Evolutionary conservation across 2,888 invertebrate species (phyloP), one percentile per base, ranked within the genome.

Genomic region (Lordiphosa fenestrarum): DNA sequence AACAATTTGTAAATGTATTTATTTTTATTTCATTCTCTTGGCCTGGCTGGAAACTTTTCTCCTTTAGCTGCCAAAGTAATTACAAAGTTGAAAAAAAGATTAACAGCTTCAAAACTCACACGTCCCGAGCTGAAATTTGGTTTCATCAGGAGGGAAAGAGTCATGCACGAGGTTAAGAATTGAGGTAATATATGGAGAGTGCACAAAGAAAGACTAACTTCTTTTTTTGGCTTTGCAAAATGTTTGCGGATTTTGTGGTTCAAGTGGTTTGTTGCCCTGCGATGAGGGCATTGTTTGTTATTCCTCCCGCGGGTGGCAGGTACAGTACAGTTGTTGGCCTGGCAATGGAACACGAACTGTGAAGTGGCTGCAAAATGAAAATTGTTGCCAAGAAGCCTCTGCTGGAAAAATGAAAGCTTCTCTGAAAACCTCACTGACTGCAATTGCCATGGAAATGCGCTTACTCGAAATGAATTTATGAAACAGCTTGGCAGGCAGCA

Each of bases 41-140:
- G 25, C 9, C 25, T 50, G 56, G 46, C 33, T 57, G 40, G 39
- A 74, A 84, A 86, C 68, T 85, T 84, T 68, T 57, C 41, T 36
- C 10, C 19, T 30, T 46, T 71, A 47, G 40, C 58, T 78, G 74
- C 71, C 78, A 85, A 86, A 86, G 86, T 86, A 87, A 87, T 87
- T 87, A 86, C 82, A 87, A 87, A 87, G 82, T 87, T 80, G 66
- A 5, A 44, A 44, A 21, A 21, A n/a, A n/a, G 86, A 86, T 87
- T 86, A 86, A 87, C 77, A 83, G 83, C 71, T 82, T 52, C 44
- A 23, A 25, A 61, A 37, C 30, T 38, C 23, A 46, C 19, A 33
- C 47, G 40, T 37, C 5, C n/a, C 1, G 13, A 33, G 47, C 19
- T 35, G 23, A 50, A 42, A 49, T 58, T 59, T 55, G 46, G 49